A percentile compares a stretch with the other conserved stretches of the same genome.
Evolutionary conservation across 2,797 vertebrate species (phyloP).

Genomic region (Thamnophis elegans): DNA sequence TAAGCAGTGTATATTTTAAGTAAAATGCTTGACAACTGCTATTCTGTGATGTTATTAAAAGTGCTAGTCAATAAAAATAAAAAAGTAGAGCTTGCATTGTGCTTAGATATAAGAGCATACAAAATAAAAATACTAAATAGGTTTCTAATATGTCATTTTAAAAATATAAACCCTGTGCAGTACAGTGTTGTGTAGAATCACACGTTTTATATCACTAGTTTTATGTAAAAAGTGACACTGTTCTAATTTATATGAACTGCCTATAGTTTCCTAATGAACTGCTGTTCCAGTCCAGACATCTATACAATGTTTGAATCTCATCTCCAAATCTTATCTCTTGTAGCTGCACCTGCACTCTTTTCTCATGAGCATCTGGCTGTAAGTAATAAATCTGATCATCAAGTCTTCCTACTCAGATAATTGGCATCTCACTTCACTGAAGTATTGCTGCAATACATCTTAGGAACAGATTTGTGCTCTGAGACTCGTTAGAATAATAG

Average conservation of each 20-base stretch:
- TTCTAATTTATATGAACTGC: conserved; percentile 30
- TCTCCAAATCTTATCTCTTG: not conserved
- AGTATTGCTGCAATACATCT: conserved; percentile 12
- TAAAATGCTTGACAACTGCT: not conserved
- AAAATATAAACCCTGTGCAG: not conserved
- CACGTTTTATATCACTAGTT: not conserved
- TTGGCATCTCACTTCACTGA: conserved; percentile 35
- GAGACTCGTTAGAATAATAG: conserved; percentile 30
- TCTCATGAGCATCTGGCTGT: not conserved
- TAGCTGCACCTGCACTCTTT: conserved; percentile 31
- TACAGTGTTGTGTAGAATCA: not conserved
- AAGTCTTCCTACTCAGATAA: not conserved
- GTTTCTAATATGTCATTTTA: not conserved
- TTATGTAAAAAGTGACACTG: not conserved
- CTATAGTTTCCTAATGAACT: conserved; percentile 25
- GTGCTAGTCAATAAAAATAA: not conserved
- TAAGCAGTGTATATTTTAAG: not conserved
- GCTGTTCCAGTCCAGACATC: not conserved
- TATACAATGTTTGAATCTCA: not conserved
- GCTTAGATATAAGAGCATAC: not conserved
- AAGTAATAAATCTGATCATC: not conserved
- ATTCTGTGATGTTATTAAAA: not conserved
- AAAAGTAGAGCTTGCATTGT: not conserved
- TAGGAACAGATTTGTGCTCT: conserved; percentile 23
- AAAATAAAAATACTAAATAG: not conserved